These are phyloP conservation scores for Congeria kusceri DNA, from an alignment of 2,888 invertebrate species.

Conservation along the genomic window DNA sequence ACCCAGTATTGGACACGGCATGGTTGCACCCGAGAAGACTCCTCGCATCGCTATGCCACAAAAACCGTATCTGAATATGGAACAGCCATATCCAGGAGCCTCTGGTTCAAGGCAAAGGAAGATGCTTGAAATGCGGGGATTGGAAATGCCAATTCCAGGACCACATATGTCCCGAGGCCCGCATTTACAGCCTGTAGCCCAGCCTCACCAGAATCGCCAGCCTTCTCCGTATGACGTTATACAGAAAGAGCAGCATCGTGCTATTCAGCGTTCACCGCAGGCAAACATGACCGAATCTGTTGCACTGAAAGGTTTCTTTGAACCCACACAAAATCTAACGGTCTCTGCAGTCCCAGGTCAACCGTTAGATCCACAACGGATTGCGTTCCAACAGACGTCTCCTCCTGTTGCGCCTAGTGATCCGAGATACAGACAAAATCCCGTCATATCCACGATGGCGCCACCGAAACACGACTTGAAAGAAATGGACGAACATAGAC, in stretches of 20 bases:
- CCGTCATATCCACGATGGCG: no score
- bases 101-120: not conserved
- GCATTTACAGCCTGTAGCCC: not conserved
- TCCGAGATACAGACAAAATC: no score
- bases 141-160: not conserved
- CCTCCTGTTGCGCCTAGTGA: no score
- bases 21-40: not conserved
- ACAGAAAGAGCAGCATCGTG: not conserved
- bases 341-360: constrained; percentile 24
- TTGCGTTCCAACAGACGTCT: no score
- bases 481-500: no score
- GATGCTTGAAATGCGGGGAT: not conserved
- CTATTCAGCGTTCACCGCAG: not conserved
- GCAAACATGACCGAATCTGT: constrained; percentile 38
- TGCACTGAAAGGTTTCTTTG: constrained; percentile 59
- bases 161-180: no score
- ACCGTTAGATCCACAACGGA: not conserved
- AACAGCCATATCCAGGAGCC: not conserved
- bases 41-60: not conserved
- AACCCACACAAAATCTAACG: constrained; percentile 55
- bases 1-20: not conserved
- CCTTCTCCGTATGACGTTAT: not conserved
- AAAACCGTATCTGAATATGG: not conserved
- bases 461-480: no score
- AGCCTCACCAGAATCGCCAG: not conserved